phyloP scores from a whole-genome alignment of 2,888 invertebrate species.

The Limnephilus rhombicus region DNA sequence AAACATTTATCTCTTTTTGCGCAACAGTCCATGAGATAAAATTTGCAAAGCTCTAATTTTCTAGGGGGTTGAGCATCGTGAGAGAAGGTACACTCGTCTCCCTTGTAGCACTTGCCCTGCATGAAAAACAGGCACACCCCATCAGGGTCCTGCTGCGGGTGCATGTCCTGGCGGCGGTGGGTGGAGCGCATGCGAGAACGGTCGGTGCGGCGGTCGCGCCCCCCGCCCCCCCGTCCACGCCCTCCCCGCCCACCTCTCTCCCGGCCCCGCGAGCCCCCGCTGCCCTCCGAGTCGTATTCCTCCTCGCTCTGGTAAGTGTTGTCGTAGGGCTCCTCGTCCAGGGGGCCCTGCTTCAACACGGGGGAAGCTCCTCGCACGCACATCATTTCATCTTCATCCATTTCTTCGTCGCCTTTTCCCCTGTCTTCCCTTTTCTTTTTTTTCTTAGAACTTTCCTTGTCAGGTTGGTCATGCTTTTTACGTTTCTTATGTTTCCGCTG shows the following conservation, averaged over 20 bases:
- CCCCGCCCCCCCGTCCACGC: conserved; percentile 72
- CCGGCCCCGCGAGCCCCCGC: conserved; percentile 76
- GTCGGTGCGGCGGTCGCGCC: conserved; percentile 75
- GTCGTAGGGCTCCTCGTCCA: conserved; percentile 68
- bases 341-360: conserved; percentile 70
- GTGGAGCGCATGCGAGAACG: conserved; percentile 73
- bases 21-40: conserved; percentile 96
- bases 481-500: conserved; percentile 78
- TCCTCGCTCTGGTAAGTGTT: conserved; percentile 73
- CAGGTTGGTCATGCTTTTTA: conserved; percentile 78
- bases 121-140: conserved; percentile 90
- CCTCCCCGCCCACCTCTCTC: conserved; percentile 75
- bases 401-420: conserved; percentile 78
- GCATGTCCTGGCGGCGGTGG: conserved; percentile 76
- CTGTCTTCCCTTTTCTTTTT: conserved; percentile 75
- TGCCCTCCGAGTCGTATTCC: conserved; percentile 78
- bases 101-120: conserved; percentile 93
- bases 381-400: conserved; percentile 89
- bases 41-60: conserved; percentile 97
- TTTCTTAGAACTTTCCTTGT: conserved; percentile 79
- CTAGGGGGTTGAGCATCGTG: conserved; percentile 90
- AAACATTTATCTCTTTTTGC: conserved; percentile 96
- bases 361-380: conserved; percentile 89
- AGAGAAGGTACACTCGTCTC: conserved; percentile 91
- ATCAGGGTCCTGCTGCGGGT: conserved; percentile 82